phyloP scores from a whole-genome alignment of 92 coral and sea anemone genomes.

The Isaurus tuberculatus region DNA sequence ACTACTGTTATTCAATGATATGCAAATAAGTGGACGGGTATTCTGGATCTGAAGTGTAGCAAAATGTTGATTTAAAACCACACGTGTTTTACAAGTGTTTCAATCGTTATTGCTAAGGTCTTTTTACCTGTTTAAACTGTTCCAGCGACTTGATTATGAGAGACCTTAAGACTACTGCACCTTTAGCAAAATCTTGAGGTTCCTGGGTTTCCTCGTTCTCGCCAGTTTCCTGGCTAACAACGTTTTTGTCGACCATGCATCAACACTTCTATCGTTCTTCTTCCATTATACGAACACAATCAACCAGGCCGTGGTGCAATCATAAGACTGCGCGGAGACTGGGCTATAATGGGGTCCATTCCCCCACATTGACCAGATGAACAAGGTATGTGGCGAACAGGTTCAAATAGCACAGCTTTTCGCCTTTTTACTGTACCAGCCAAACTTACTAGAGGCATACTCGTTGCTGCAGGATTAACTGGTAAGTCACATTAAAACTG shows the following conservation, averaged over 20 bases:
- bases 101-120: too few relatives aligned
- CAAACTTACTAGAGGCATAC: not conserved
- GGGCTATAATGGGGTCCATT: constrained; percentile 4
- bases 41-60: too few relatives aligned
- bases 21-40: too few relatives aligned
- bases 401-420: not conserved
- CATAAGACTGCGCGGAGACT: constrained; percentile 11
- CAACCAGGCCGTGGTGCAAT: constrained; percentile 37
- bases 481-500: constrained; percentile 1
- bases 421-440: constrained; percentile 8
- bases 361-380: not conserved
- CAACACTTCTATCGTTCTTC: too few relatives aligned
- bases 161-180: constrained; percentile 44
- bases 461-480: not conserved
- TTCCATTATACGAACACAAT: not conserved
- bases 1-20: too few relatives aligned
- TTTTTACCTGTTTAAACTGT: constrained; percentile 48
- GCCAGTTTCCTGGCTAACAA: not conserved
- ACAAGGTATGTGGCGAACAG: not conserved
- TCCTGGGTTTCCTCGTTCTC: not conserved
- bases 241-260: constrained; percentile 32
- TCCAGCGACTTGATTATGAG: constrained; percentile 53
- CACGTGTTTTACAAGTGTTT: too few relatives aligned
- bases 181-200: not conserved
- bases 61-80: too few relatives aligned